Base-by-base conservation (phyloP, 2,797 vertebrate genomes). In the Craterocephalus amniculus region DNA sequence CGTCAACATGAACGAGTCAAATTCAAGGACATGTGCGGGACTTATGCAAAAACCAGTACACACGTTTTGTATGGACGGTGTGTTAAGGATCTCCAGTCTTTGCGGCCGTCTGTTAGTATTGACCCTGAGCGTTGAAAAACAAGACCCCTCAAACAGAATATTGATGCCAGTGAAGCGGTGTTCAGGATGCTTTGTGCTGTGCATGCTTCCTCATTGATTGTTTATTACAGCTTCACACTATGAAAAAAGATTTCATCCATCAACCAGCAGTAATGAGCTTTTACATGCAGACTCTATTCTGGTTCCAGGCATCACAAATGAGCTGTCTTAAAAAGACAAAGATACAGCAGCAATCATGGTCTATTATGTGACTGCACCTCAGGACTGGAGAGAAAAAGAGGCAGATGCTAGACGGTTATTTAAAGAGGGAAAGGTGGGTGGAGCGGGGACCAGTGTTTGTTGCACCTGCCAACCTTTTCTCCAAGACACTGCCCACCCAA, bases 181-280 rank as follows among this genome's bases (percentile, higher is more conserved):
- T 78, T 67, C 78, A 67, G 83, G 78, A 83, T 87, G 90, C 89
- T 87, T 87, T 91, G 86, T 87, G 85, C 87, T 72, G 79, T 87
- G 87, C 85, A 89, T 90, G 85, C 80, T 86, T 91, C 89, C 83
- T 67, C 88, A 90, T 89, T 90, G 91, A 93, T 92, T 90, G 89
- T 91, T 92, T 90, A 93, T 92, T 91, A 91, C 87, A 87, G 85
- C 77, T 85, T 81, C 79, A 73, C 76, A 73, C 74, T 79, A 79
- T 74, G 72, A 78, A 82, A 82, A 83, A 86, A 75, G 52, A 57
- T 84, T 83, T 77, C 89, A 92, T 92, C 88, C 87, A 92, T 93
- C 88, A 91, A 77, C 78, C 75, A 27, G 31, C 78, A 72, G 88
- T 91, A 91, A 93, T 91, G 88, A 87, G 86, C 89, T 90, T 90